phyloP scores from a whole-genome alignment of 2,797 vertebrate species.

The Zalophus californianus region DNA sequence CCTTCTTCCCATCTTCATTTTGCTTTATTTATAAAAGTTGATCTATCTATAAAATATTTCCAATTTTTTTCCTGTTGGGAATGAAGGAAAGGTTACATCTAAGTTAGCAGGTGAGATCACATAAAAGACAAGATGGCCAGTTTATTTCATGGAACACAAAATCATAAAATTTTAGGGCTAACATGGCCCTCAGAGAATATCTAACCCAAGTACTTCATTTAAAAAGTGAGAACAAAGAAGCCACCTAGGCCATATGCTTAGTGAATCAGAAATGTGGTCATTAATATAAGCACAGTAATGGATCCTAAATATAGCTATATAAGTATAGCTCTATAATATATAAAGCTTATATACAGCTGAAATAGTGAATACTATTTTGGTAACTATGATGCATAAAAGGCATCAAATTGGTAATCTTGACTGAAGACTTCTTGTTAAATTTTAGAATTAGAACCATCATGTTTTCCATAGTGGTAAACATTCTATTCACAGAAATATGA shows the following conservation, averaged over 20 bases:
- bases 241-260: not conserved
- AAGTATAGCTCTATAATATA: not conserved
- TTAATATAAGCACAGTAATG: not conserved
- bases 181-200: constrained; percentile 7
- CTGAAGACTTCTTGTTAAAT: not conserved
- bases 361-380: not conserved
- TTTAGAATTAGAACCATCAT: not conserved
- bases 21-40: not conserved
- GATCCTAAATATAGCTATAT: not conserved
- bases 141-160: constrained; percentile 44
- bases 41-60: not conserved
- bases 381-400: not conserved
- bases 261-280: not conserved
- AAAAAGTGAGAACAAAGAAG: not conserved
- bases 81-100: not conserved
- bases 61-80: not conserved
- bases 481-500: not conserved
- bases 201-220: constrained; percentile 7
- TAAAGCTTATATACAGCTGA: not conserved
- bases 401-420: not conserved
- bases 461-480: not conserved
- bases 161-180: constrained; percentile 39
- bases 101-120: not conserved
- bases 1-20: not conserved
- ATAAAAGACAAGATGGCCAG: constrained; percentile 39